Evolutionary conservation across 2,797 vertebrate genomes (phyloP).

Genomic region (Kryptolebias ocellatus): DNA sequence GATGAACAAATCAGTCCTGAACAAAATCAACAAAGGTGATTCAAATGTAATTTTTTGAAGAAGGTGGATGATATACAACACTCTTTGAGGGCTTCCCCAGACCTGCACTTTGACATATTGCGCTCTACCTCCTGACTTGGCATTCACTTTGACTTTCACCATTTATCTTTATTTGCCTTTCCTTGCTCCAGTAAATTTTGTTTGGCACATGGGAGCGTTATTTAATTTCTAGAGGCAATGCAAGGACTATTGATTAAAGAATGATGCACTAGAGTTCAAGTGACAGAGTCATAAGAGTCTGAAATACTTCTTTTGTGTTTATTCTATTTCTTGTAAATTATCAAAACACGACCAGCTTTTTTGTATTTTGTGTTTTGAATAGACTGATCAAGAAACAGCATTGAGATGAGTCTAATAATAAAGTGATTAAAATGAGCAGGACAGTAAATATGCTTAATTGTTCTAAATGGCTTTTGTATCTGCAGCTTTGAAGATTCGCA

Average conservation of each 20-base stretch:
- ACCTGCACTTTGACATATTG: neutral
- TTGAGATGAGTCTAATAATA: neutral
- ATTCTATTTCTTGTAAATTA: neutral
- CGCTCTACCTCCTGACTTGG: neutral
- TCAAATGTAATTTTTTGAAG: no score
- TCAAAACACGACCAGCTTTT: neutral
- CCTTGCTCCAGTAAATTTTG: neutral
- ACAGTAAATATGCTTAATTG: neutral
- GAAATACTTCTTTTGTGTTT: neutral
- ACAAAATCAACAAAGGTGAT: no score
- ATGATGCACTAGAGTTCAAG: neutral
- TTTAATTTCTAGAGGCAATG: neutral
- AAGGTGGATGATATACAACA: no score
- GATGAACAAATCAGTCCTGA: no score
- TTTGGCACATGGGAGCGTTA: neutral
- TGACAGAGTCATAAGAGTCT: neutral
- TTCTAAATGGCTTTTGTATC: neutral
- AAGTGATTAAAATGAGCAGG: neutral
- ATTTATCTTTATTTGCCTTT: neutral
- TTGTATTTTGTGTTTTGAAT: neutral
- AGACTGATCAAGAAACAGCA: neutral
- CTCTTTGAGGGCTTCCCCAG: neutral
- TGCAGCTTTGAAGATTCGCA: neutral
- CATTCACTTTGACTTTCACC: neutral
- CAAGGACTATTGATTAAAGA: neutral